phyloP scores from a whole-genome alignment of 1,140 invertebrate genomes.

The Drosophila sechellia region DNA sequence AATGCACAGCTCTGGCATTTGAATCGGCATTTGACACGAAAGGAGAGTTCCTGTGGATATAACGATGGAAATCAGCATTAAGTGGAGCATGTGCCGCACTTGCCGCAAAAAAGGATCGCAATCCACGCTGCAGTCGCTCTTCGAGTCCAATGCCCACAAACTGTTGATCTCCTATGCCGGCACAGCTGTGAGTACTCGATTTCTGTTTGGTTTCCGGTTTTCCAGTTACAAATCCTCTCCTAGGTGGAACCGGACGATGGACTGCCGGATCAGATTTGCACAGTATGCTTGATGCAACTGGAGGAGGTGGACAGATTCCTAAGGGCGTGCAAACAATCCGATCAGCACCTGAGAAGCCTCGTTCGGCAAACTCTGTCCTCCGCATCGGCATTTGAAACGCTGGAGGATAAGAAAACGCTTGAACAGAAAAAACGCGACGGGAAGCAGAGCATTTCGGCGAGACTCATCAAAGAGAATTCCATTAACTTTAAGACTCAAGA shows the following conservation, averaged over 20 bases:
- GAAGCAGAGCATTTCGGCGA: conserved; percentile 34
- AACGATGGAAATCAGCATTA: conserved; percentile 73
- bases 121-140: conserved; percentile 29
- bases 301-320: conserved; percentile 52
- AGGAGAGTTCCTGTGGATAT: background rate
- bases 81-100: conserved; percentile 71
- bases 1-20: conserved; percentile 1
- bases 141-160: conserved; percentile 32
- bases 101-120: conserved; percentile 35
- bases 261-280: conserved; percentile 71
- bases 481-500: background rate
- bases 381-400: conserved; percentile 16
- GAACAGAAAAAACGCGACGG: conserved; percentile 4
- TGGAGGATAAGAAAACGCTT: background rate
- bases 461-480: background rate
- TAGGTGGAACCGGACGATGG: conserved; percentile 59
- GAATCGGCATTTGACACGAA: background rate
- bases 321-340: conserved; percentile 46
- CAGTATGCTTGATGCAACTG: conserved; percentile 41
- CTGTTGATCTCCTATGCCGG: conserved; percentile 40
- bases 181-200: conserved; percentile 25
- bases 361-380: conserved; percentile 64
- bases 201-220: background rate
- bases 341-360: conserved; percentile 48
- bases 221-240: background rate